phyloP scores from a whole-genome alignment of 2,888 invertebrate species.

The Pristionchus arcanus region DNA sequence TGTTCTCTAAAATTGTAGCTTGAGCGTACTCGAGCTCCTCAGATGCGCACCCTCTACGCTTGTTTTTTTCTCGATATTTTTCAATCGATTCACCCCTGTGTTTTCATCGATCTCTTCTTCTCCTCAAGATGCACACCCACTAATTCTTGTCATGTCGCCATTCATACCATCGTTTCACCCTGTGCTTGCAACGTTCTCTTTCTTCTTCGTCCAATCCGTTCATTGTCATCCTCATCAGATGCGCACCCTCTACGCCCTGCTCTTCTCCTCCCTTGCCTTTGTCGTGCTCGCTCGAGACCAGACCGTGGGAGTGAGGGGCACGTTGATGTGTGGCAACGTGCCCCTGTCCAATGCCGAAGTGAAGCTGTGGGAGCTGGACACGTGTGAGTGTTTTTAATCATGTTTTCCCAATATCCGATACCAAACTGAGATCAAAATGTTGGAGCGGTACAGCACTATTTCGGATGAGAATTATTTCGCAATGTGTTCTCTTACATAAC shows the following conservation, averaged over 20 bases:
- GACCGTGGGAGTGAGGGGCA: conserved; percentile 21
- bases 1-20: no score
- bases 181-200: no score
- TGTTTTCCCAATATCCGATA: background rate
- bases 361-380: conserved; percentile 54
- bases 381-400: background rate
- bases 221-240: background rate
- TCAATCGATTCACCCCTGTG: no score
- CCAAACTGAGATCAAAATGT: background rate
- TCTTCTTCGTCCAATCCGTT: background rate
- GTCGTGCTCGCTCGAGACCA: background rate
- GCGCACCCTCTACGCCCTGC: background rate
- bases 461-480: no score
- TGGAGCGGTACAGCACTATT: background rate
- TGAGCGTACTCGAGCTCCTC: no score
- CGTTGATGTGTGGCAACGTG: conserved; percentile 11
- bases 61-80: no score
- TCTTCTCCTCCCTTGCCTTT: conserved; percentile 20
- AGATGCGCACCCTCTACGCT: no score
- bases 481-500: no score
- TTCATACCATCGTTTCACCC: no score
- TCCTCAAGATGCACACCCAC: no score
- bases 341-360: conserved; percentile 38
- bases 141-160: no score
- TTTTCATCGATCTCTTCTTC: no score